Conservation (phyloP, 2,113 vertebrate genomes). For the Myiozetetes cayanensis region DNA sequence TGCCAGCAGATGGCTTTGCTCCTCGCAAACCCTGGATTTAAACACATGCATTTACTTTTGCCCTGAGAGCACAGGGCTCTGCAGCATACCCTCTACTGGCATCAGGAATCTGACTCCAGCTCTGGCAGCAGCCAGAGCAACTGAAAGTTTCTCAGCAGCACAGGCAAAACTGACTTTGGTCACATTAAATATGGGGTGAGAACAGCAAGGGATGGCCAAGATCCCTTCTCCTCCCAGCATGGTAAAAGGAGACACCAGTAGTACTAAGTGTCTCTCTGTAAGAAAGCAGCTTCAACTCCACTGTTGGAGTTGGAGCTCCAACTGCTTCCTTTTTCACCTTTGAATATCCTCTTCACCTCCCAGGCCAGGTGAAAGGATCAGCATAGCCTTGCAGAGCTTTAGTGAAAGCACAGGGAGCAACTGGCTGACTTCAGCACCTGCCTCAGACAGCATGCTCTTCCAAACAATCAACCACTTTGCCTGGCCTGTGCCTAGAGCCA, state of each 20-base stretch:
- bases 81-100: neutral
- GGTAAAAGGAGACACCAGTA: neutral
- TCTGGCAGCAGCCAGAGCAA: neutral
- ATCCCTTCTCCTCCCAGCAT: neutral
- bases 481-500: neutral
- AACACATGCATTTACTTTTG: neutral
- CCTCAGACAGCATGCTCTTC: neutral
- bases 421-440: neutral
- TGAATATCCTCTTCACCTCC: neutral
- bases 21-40: neutral
- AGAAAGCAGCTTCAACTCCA: neutral
- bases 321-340: neutral
- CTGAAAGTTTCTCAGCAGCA: neutral
- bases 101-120: neutral
- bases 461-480: neutral
- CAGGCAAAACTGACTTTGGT: neutral
- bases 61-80: neutral
- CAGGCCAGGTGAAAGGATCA: neutral
- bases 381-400: neutral
- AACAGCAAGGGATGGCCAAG: neutral
- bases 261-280: neutral
- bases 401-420: neutral
- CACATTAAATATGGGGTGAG: neutral
- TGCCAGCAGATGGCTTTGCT: neutral
- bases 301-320: too few species aligned